Evolutionary conservation across 1,140 invertebrate genomes (phyloP), one percentile per base, ranked within the genome.

Genomic region (Bombus affinis): DNA sequence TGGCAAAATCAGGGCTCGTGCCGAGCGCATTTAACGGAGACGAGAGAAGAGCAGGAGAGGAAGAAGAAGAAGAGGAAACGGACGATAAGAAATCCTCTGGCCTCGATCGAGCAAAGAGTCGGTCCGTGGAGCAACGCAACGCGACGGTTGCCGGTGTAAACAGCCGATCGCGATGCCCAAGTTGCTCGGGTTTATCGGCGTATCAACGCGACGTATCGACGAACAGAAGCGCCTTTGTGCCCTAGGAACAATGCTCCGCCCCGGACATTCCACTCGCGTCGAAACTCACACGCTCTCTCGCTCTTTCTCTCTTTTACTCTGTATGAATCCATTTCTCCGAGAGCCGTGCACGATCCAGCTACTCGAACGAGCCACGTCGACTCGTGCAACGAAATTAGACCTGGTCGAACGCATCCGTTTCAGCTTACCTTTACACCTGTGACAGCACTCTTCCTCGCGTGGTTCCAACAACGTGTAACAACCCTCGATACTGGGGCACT

Each of bases 401-500:
- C 72, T 57, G 86, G 53, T 68, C 39, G 25, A 39, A 79, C 76
- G 47, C 76, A 59, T n/a, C 5, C 4, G 8, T 37, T 39, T 15
- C 4, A 18, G n/a, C 76, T 92, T 94, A 97, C 97, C 97, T 97
- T 97, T 97, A 89, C 97, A 97, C 91, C 95, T 95, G 84, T 96
- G 95, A 92, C 97, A 97, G 90, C 97, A 97, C 44, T 96, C 95
- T 80, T 96, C 96, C 44, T 95, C 95, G 13, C 94, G 93, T 80
- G 95, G 95, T 42, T 96, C 95, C 47, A 96, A 93, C 35, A 97
- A 91, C 93, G 97, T 95, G 90, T 97, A 97, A 92, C 97, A 97
- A 75, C 97, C 97, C 87, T 97, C 96, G 77, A 96, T 96, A 83
- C 96, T 95, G 0, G 97, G 97, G 93, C 97, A 98, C 74, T 95